Base-by-base conservation (phyloP, 1,140 invertebrate species). In the Meteorus sp. region DNA sequence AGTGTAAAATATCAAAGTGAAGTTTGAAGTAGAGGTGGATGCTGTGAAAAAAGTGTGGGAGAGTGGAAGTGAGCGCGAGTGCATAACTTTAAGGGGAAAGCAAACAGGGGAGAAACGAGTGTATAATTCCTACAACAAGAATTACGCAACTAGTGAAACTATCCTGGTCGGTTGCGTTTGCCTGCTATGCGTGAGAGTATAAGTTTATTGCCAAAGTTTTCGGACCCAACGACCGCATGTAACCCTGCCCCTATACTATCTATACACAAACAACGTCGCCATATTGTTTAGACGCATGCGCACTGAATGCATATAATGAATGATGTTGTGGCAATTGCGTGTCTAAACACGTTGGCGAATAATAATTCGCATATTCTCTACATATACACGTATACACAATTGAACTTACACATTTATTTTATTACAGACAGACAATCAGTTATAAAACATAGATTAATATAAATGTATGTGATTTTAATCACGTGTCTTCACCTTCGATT, bases 201-300 rank as follows among this genome's bases (percentile, higher is more conserved):
- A 77, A 78, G 77, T 79, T 79, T 78, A 80, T 79, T 80, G 78
- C 78, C 78, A 80, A 80, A 78, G 75, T 77, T 79, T 80, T 79
- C 70, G 74, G 75, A 76, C 70, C 76, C 77, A 78, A 78, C 74
- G 77, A 79, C 77, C 76, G 77, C 73, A 61, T 66, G 56, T 80
- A 76, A 78, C 76, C 76, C 76, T 78, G 73, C 66, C 61, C 72
- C 67, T 67, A 56, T n/a, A n/a, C n/a, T n/a, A n/a, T n/a, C n/a
- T n/a, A n/a, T n/a, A 60, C 72, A 57, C 68, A 64, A 61, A 71
- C 68, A 39, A 39, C 25, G 17, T 51, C 15, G 47, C 2, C 22
- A 25, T 48, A 19, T 33, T 33, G 8, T 4, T n/a, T 23, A 9
- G 19, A 15, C 33, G 55, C 45, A 51, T 39, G 9, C 23, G 31